Percentiles rank a stretch among this genome's conserved stretches.
These are phyloP conservation scores for Megalonaias nervosa DNA, from an alignment of 1,140 invertebrate species.

Conservation along the genomic window DNA sequence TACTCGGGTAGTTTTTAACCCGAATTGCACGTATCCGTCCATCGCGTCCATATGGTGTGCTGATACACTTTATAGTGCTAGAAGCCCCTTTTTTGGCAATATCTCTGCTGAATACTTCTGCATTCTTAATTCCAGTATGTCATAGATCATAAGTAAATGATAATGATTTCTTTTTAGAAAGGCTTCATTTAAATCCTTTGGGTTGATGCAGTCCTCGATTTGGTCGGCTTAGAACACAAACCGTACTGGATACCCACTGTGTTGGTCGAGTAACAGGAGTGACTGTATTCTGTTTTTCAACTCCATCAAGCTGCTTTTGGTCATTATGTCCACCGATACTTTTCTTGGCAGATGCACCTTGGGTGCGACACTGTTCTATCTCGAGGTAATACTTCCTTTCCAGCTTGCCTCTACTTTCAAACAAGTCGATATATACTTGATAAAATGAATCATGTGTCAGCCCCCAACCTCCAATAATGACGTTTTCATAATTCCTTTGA, in stretches of 20 bases:
- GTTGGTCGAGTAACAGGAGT: constrained; percentile 39
- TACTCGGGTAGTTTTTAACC: constrained; percentile 17
- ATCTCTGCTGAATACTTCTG: constrained; percentile 31
- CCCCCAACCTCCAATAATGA: too few relatives aligned
- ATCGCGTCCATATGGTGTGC: constrained; percentile 39
- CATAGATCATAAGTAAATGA: constrained; percentile 30
- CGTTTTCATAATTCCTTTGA: too few relatives aligned
- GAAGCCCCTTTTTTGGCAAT: constrained; percentile 20
- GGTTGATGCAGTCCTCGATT: constrained; percentile 15
- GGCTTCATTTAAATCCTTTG: constrained; percentile 42
- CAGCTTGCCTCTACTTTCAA: constrained; percentile 21
- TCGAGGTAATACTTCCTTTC: constrained; percentile 29
- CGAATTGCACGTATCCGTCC: constrained; percentile 41
- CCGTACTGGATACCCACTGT: constrained; percentile 42
- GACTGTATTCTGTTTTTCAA: constrained; percentile 36
- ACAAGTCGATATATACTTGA: constrained; percentile 12
- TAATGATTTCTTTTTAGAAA: constrained; percentile 31
- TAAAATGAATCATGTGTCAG: too few relatives aligned
- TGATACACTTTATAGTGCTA: constrained; percentile 22
- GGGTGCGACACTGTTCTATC: constrained; percentile 14
- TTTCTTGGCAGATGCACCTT: constrained; percentile 31
- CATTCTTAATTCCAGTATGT: constrained; percentile 28
- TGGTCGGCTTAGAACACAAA: constrained; percentile 26
- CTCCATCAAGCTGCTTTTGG: constrained; percentile 26
- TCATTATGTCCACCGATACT: constrained; percentile 13